Evolutionary conservation across 2,113 vertebrate genomes (phyloP).

Genomic region (Pteronura brasiliensis): DNA sequence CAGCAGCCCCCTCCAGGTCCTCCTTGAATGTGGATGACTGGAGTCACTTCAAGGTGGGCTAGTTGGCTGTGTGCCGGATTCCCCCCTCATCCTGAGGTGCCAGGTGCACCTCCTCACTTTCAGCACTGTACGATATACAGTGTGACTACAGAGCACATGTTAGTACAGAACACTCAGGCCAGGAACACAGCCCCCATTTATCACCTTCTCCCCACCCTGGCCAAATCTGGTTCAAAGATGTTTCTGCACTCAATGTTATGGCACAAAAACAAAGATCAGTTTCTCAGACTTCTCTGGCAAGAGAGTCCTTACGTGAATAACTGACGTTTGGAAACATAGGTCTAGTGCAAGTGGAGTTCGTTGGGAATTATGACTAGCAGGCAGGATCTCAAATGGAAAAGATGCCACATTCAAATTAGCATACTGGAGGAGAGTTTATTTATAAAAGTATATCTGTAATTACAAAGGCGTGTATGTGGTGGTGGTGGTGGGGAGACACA

Average conservation of each 20-base stretch:
- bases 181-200: background rate
- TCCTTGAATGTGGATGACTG: background rate
- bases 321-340: background rate
- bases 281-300: conserved; percentile 14
- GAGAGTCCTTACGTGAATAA: background rate
- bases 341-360: background rate
- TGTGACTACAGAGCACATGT: background rate
- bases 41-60: background rate
- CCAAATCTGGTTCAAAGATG: background rate
- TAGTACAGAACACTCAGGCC: background rate
- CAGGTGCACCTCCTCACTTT: conserved; percentile 1
- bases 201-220: background rate
- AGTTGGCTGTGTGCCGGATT: background rate
- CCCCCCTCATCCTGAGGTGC: background rate
- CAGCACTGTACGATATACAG: background rate
- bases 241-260: conserved; percentile 35
- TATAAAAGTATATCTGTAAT: background rate
- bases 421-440: background rate
- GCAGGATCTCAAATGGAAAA: background rate
- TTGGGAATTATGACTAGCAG: background rate
- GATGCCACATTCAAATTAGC: background rate
- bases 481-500: background rate
- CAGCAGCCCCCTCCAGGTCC: background rate
- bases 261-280: background rate
- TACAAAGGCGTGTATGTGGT: background rate